Evolutionary conservation across 2,797 vertebrate species (phyloP).

Genomic region (Fringilla coelebs): DNA sequence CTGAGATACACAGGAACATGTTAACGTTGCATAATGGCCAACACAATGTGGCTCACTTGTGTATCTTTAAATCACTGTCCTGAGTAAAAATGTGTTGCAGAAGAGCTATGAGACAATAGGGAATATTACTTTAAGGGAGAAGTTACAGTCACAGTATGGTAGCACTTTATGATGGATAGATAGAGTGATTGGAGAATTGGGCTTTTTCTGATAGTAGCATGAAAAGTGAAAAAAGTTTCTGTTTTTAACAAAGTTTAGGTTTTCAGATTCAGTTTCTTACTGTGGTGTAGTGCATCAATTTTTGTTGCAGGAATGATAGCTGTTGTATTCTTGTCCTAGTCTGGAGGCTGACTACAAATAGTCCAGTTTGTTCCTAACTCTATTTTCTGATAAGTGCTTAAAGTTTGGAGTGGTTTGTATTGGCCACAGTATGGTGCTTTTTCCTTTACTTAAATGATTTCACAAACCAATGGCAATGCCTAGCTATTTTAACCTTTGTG

Average conservation of each 20-base stretch:
- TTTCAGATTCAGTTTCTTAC: neutral
- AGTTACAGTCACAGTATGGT: neutral
- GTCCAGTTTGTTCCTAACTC: neutral
- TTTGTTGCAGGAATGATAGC: neutral
- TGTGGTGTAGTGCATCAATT: neutral
- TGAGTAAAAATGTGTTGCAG: neutral
- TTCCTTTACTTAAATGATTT: neutral
- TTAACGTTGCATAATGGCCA: neutral
- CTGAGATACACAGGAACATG: neutral
- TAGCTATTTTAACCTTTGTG: neutral
- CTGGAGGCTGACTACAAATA: neutral
- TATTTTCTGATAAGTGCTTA: neutral
- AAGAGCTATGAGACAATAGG: neutral
- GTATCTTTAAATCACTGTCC: neutral
- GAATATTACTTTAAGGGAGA: neutral
- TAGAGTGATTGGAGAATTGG: neutral
- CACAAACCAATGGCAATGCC: neutral
- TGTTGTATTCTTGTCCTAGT: neutral
- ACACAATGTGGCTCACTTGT: neutral
- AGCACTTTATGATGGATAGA: neutral
- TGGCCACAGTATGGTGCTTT: neutral
- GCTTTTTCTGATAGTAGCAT: neutral
- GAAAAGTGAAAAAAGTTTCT: neutral
- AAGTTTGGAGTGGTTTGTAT: neutral
- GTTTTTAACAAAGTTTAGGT: neutral